These are phyloP conservation scores for Eilema caniola DNA, from an alignment of 2,888 invertebrate species.

Conservation along the genomic window DNA sequence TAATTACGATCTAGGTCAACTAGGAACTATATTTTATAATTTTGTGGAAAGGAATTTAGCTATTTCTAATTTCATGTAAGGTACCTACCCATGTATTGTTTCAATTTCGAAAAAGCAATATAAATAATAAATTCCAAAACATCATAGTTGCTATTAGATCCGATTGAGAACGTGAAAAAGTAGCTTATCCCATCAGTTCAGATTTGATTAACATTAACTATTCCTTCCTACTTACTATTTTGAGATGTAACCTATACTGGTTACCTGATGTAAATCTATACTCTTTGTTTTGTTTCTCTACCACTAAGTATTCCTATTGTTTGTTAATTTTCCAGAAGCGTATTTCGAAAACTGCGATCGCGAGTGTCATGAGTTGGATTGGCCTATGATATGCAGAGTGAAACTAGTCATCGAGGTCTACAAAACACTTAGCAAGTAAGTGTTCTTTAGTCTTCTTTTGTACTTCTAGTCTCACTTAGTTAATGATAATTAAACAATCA, in stretches of 20 bases:
- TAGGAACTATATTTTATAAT: neutral
- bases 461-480: too few species aligned
- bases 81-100: too few species aligned
- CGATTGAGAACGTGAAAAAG: too few species aligned
- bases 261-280: neutral
- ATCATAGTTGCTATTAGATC: too few species aligned
- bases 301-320: conserved; percentile 6
- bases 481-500: neutral
- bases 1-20: neutral
- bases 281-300: neutral
- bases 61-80: too few species aligned
- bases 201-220: neutral
- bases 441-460: conserved; percentile 27
- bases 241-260: neutral
- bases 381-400: conserved; percentile 93
- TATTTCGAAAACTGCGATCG: conserved; percentile 91
- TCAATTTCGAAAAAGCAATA: too few species aligned
- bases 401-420: conserved; percentile 92
- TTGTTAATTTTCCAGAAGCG: conserved; percentile 87
- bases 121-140: too few species aligned
- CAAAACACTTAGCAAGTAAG: conserved; percentile 90
- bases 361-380: conserved; percentile 91
- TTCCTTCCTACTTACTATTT: neutral
- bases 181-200: neutral
- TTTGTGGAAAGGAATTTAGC: neutral